Evolutionary conservation across 1,140 invertebrate species (phyloP).

Genomic region (Lepidotrigona ventralis): DNA sequence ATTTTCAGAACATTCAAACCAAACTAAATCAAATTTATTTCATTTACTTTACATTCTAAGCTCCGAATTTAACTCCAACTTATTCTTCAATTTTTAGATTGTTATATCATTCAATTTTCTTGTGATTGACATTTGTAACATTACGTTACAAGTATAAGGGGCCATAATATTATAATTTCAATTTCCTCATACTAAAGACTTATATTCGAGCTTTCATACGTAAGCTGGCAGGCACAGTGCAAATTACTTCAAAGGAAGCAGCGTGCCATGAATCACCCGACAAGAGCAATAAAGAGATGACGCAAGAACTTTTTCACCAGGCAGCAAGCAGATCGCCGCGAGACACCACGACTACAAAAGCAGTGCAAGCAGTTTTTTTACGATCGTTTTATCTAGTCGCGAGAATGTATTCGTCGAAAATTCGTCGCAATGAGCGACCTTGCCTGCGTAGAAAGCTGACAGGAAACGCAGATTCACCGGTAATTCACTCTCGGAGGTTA

Average conservation of each 20-base stretch:
- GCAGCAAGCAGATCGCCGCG: background rate
- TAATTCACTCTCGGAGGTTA: conserved; percentile 52
- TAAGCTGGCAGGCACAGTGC: background rate
- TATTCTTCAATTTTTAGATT: too few species aligned
- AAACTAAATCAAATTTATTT: too few species aligned
- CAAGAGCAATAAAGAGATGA: background rate
- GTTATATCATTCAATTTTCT: too few species aligned
- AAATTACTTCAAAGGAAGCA: background rate
- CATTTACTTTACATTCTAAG: too few species aligned
- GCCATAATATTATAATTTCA: too few species aligned
- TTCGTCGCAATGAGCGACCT: conserved; percentile 11
- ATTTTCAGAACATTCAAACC: too few species aligned
- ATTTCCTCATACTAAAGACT: too few species aligned
- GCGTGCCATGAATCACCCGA: background rate
- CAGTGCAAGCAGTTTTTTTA: too few species aligned
- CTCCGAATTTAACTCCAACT: too few species aligned
- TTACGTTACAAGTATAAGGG: too few species aligned
- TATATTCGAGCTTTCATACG: background rate
- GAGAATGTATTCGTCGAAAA: conserved; percentile 8
- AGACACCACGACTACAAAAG: background rate
- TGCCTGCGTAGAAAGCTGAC: conserved; percentile 48
- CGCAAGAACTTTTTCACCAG: background rate
- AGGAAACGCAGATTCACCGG: conserved; percentile 53
- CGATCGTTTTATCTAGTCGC: background rate
- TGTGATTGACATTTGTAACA: too few species aligned